phyloP scores from a whole-genome alignment of 2,797 vertebrate species.

The Anguilla marmorata region DNA sequence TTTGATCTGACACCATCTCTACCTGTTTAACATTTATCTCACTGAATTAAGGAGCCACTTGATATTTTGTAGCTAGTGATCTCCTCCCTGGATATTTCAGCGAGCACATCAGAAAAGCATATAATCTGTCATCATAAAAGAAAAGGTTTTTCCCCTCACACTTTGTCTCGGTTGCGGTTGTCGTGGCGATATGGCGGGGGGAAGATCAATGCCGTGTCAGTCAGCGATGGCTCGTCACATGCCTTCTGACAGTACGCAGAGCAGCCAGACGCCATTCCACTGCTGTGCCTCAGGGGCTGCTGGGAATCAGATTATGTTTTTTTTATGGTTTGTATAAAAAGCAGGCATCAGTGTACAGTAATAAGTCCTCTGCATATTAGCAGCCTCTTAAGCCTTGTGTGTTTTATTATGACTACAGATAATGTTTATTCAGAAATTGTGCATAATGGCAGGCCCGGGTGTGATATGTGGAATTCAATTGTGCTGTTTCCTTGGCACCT shows the following conservation, averaged over 20 bases:
- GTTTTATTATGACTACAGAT: conserved; percentile 14
- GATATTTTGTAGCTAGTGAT: conserved; percentile 52
- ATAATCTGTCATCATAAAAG: conserved; percentile 49
- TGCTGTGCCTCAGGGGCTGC: not conserved
- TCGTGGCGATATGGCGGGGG: not conserved
- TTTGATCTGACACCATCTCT: conserved; percentile 50
- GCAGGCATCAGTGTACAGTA: not conserved
- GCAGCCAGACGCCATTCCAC: not conserved
- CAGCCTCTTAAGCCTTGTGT: conserved; percentile 4
- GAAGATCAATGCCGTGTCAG: conserved; percentile 29
- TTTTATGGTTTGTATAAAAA: not conserved
- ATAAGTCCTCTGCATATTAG: not conserved
- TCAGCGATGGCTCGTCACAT: conserved; percentile 21
- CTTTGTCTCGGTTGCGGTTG: conserved; percentile 35
- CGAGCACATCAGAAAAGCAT: conserved; percentile 39
- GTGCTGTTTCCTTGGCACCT: conserved; percentile 40
- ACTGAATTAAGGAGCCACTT: conserved; percentile 61
- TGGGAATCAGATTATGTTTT: not conserved
- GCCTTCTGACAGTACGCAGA: conserved; percentile 20
- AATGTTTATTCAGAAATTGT: conserved; percentile 49
- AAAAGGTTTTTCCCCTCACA: conserved; percentile 35
- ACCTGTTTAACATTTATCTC: conserved; percentile 63
- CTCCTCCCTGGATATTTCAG: conserved; percentile 47
- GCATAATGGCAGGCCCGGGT: conserved; percentile 59
- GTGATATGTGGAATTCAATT: conserved; percentile 67